A percentile compares a stretch with the other conserved stretches of the same genome.
phyloP scores from a whole-genome alignment of 2,113 vertebrate species.

The Zosterops japonicus region DNA sequence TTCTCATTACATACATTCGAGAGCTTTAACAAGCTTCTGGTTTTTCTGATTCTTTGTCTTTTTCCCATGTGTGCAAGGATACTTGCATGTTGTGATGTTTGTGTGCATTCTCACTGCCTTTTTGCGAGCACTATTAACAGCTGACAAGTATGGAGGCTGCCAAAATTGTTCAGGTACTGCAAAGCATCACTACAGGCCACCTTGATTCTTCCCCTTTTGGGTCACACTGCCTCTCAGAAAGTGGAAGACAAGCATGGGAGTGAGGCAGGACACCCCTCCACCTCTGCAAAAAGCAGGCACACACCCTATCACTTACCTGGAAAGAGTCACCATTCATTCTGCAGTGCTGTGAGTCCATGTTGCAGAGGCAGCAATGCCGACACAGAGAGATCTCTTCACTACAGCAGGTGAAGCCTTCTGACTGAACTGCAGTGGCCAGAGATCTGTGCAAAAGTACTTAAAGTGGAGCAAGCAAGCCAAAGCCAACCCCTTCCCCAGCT shows the following conservation, averaged over 20 bases:
- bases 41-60: not conserved
- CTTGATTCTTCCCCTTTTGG: not conserved
- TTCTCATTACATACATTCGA: not conserved
- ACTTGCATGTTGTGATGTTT: not conserved
- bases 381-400: accelerated
- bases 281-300: not conserved
- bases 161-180: not conserved
- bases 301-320: conserved; percentile 23
- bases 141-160: not conserved
- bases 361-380: not conserved
- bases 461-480: not conserved
- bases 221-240: not conserved
- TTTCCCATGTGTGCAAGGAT: not conserved
- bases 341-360: not conserved
- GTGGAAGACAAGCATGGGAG: accelerated
- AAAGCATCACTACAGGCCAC: accelerated
- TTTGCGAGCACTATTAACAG: not conserved
- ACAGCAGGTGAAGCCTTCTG: not conserved
- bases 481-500: not conserved
- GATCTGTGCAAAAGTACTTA: conserved; percentile 45
- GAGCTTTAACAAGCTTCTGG: not conserved
- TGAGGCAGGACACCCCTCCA: not conserved
- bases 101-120: not conserved
- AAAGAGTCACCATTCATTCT: conserved; percentile 45
- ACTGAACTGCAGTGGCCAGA: not conserved